Percentiles rank a stretch among this genome's conserved stretches.
phyloP scores from a whole-genome alignment of 2,113 vertebrate species.

The Fulmarus glacialis region DNA sequence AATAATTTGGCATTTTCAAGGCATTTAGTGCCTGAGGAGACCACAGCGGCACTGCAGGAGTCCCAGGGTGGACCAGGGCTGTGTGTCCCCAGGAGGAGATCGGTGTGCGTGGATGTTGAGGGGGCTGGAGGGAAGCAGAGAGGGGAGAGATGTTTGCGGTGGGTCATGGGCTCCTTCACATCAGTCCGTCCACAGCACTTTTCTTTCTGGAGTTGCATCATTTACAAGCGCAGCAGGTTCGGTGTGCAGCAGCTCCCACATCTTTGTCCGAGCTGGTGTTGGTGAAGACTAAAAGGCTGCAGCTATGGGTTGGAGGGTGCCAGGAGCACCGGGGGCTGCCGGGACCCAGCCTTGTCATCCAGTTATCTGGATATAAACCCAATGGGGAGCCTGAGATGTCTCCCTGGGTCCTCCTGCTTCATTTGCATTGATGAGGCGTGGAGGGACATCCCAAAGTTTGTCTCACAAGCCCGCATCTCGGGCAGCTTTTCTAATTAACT shows the following conservation, averaged over 20 bases:
- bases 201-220: fast-evolving
- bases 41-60: neutral
- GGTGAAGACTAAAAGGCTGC: neutral
- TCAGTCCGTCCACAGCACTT: neutral
- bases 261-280: fast-evolving
- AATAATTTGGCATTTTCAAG: neutral
- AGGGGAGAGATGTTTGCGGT: neutral
- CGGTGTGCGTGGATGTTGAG: neutral
- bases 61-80: neutral
- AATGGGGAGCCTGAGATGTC: fast-evolving
- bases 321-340: neutral
- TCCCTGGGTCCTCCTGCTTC: neutral
- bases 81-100: neutral
- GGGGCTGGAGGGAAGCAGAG: neutral
- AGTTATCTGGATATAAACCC: neutral
- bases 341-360: neutral
- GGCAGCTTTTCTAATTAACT: neutral
- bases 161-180: neutral
- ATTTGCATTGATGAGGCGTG: neutral
- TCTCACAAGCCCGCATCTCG: neutral
- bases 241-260: neutral
- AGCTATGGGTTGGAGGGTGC: neutral
- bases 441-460: neutral
- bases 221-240: neutral
- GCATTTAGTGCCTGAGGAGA: neutral